phyloP scores from a whole-genome alignment of 1,140 invertebrate genomes.

The Trichonephila inaurata region DNA sequence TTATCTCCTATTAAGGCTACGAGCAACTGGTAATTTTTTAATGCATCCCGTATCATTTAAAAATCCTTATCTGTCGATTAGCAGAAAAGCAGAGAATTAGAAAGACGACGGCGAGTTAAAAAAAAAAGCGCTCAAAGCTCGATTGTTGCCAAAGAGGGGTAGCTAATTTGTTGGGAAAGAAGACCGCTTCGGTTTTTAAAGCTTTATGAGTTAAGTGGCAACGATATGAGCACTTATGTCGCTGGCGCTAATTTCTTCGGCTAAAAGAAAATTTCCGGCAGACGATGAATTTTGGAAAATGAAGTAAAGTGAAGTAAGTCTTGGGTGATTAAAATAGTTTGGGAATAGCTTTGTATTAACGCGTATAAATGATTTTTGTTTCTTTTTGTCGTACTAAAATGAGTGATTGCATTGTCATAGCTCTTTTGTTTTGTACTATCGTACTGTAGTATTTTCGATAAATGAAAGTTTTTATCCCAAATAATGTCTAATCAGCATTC shows the following conservation, averaged over 20 bases:
- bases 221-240: conserved; percentile 61
- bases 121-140: conserved; percentile 26
- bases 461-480: too few relatives aligned
- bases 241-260: conserved; percentile 40
- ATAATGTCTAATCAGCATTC: too few relatives aligned
- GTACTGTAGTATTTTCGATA: too few relatives aligned
- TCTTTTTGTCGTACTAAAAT: too few relatives aligned
- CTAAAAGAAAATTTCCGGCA: conserved; percentile 47
- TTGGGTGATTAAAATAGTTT: neutral
- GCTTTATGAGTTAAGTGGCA: conserved; percentile 71
- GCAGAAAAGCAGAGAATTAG: neutral
- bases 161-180: conserved; percentile 33
- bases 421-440: too few relatives aligned
- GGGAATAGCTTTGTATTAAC: too few relatives aligned
- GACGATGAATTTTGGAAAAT: conserved; percentile 22
- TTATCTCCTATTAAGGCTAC: neutral
- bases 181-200: conserved; percentile 54
- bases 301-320: conserved; percentile 47
- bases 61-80: neutral
- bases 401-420: too few relatives aligned
- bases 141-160: conserved; percentile 14
- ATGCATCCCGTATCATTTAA: neutral
- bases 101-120: neutral
- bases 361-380: too few relatives aligned
- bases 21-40: neutral